phyloP scores from a whole-genome alignment of 37 sponge, comb jelly and placozoan species.

The Hormiphora californensis region DNA sequence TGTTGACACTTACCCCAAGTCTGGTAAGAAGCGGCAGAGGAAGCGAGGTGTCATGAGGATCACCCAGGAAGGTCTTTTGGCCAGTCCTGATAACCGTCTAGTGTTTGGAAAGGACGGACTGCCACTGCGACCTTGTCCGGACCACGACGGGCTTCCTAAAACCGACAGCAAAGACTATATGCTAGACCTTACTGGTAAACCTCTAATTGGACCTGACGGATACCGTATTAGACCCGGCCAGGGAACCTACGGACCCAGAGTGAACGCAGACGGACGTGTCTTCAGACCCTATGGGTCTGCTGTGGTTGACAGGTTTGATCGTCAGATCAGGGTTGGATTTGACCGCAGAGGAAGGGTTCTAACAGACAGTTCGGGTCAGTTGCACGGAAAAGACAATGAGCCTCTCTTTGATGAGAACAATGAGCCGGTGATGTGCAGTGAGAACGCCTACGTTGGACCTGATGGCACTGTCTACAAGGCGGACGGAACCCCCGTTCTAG shows the following conservation, averaged over 20 bases:
- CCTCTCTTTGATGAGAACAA: not conserved
- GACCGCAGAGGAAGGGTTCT: not conserved
- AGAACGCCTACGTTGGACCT: not conserved
- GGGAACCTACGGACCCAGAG: not conserved
- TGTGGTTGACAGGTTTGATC: not conserved
- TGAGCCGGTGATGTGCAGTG: not conserved
- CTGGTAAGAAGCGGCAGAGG: too few species aligned
- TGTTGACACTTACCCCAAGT: too few species aligned
- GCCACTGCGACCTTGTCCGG: not conserved
- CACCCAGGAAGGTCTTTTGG: too few species aligned
- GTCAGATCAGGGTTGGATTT: not conserved
- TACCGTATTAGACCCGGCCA: not conserved
- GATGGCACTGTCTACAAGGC: not conserved
- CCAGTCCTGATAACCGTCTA: not conserved
- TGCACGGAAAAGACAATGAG: not conserved
- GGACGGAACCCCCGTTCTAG: not conserved
- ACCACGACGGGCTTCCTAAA: not conserved
- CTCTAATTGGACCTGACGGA: not conserved
- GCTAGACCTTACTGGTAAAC: not conserved
- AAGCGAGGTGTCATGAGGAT: too few species aligned
- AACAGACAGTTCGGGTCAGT: not conserved
- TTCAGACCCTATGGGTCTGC: not conserved
- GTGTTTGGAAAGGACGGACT: too few species aligned
- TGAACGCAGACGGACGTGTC: not conserved
- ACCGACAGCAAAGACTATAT: not conserved